Conservation (phyloP, 1,140 invertebrate species). For the Nasonia vitripennis region DNA sequence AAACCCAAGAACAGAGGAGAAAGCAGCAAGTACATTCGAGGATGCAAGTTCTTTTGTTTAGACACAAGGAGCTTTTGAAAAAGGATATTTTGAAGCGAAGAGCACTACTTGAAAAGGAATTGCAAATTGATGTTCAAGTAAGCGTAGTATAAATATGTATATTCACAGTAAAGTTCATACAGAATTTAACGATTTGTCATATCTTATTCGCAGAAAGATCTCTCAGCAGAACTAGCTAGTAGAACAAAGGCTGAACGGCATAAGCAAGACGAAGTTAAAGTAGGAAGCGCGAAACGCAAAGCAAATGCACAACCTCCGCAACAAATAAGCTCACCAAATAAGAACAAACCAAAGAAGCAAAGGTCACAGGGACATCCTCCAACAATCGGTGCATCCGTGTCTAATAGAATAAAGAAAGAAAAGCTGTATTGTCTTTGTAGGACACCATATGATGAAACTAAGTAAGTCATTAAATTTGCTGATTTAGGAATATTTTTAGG, state of each 20-base stretch:
- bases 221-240: conserved; percentile 80
- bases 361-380: conserved; percentile 62
- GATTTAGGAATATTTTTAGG: neutral
- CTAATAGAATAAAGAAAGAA: conserved; percentile 80
- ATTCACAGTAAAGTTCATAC: neutral
- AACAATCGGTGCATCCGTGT: conserved; percentile 63
- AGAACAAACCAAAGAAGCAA: conserved; percentile 68
- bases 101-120: conserved; percentile 91
- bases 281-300: conserved; percentile 77
- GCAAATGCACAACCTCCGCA: conserved; percentile 74
- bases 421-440: conserved; percentile 95
- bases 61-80: conserved; percentile 94
- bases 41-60: conserved; percentile 82
- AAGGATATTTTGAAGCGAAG: conserved; percentile 95
- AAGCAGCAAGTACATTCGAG: conserved; percentile 77
- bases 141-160: neutral
- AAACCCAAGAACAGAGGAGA: conserved; percentile 73
- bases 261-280: conserved; percentile 83
- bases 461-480: conserved; percentile 76
- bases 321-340: conserved; percentile 72
- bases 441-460: conserved; percentile 95
- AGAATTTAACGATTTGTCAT: conserved; percentile 23
- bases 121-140: conserved; percentile 93
- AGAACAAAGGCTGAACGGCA: conserved; percentile 82
- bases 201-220: conserved; percentile 78